Evolutionary conservation across 1,140 invertebrate genomes (phyloP), one percentile per base, ranked within the genome.

Genomic region (Cotesia glomerata): DNA sequence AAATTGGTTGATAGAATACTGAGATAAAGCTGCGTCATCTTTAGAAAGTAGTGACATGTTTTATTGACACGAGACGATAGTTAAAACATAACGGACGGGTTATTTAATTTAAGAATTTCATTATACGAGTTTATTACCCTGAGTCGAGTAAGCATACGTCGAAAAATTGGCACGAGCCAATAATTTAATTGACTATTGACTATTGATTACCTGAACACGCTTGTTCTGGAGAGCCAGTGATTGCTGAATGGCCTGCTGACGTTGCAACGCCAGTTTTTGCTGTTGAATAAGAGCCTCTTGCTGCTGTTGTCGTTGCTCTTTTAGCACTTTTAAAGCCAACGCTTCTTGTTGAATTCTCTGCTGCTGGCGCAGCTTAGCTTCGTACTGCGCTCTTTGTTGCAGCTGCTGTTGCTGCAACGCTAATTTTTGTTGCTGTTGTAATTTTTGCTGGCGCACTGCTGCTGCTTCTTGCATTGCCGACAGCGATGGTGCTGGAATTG

Each of bases 231-330:
- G 69, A n/a, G 79, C 75, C 5, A 79, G 61, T n/a, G 75, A 64
- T 72, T 80, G 78, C 52, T 54, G 71, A 1, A 72, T 61, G 77
- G 77, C 81, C 78, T 85, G 77, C 34, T 74, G 81, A 61, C 81
- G 85, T 76, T 80, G 84, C 76, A 81, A 85, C 51, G 78, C 67
- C 32, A 78, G 64, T 74, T 84, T 81, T 56, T 83, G 82, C 3
- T 86, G 74, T 78, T 45, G 39, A 45, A 11, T 11, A 45, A 83
- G 82, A 14, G 82, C 85, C 56, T 85, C 85, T 56, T 84, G 82
- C 14, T 87, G 84, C 83, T 86, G 83, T 67, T 83, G 77, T 75
- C 84, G 85, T 80, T 89, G 84, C 69, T 89, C 87, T 51, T 85
- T 86, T 13, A 86, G 56, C 56, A 86, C 75, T 8, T 89, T 80